These are phyloP conservation scores for Nannobrachium achirus DNA, from an alignment of 2,113 vertebrate genomes.

Conservation along the genomic window DNA sequence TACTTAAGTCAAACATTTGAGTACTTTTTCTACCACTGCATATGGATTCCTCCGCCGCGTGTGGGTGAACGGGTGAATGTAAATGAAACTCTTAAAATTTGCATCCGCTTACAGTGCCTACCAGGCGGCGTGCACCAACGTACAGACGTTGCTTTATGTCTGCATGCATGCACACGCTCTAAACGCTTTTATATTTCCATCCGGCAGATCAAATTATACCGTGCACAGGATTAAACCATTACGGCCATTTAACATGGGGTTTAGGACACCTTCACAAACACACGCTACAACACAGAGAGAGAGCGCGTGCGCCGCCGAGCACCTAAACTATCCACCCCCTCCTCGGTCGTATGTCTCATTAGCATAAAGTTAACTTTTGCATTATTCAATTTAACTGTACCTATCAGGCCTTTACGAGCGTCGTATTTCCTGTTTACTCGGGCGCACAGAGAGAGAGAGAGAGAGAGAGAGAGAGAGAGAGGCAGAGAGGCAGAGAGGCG, in stretches of 20 bases:
- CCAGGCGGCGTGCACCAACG: no score
- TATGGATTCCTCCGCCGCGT: no score
- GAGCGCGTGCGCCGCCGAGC: background rate
- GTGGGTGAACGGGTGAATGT: no score
- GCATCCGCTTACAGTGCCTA: no score
- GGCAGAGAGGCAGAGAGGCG: no score
- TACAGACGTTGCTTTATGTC: no score
- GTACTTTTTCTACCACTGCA: no score
- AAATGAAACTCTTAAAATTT: no score
- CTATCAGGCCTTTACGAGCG: constrained; percentile 54
- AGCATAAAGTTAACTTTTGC: constrained; percentile 52
- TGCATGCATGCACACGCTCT: no score
- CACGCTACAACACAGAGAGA: constrained; percentile 6
- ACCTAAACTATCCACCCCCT: background rate
- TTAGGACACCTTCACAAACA: constrained; percentile 11
- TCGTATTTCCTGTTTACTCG: constrained; percentile 64
- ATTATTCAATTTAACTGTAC: constrained; percentile 62
- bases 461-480: no score
- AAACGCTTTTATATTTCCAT: constrained; percentile 41
- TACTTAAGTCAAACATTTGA: no score
- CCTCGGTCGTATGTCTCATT: constrained; percentile 48
- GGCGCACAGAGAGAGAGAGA: background rate
- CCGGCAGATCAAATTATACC: constrained; percentile 27
- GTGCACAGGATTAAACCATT: constrained; percentile 17
- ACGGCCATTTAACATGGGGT: background rate